A percentile compares a stretch with the other conserved stretches of the same genome.
Conservation (phyloP, 2,888 invertebrate genomes). For the Drosophila subsilvestris region DNA sequence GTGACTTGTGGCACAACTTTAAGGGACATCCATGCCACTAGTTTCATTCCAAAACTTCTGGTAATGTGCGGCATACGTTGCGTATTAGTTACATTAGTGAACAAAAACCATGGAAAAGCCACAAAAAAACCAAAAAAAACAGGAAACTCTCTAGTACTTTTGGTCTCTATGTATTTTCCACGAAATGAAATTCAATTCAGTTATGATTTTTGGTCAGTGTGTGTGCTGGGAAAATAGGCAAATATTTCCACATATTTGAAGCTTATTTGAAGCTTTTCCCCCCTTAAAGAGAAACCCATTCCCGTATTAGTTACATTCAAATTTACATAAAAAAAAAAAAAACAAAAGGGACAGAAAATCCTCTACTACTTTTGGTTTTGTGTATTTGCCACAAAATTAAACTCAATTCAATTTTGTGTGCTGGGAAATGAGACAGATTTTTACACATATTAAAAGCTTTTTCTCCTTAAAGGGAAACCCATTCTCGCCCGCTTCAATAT, state of each 20-base stretch:
- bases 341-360: neutral
- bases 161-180: constrained; percentile 10
- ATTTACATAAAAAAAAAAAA: too few relatives aligned
- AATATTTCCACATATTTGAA: neutral
- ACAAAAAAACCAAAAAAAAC: neutral
- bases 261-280: too few relatives aligned
- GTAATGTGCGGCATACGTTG: constrained; percentile 66
- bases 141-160: neutral
- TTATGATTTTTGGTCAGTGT: constrained; percentile 20
- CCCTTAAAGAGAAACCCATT: constrained; percentile 2
- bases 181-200: constrained; percentile 29
- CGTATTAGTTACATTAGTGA: constrained; percentile 53
- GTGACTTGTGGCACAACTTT: constrained; percentile 40
- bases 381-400: constrained; percentile 16
- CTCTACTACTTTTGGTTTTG: neutral
- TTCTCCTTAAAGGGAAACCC: constrained; percentile 1
- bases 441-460: neutral
- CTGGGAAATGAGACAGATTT: constrained; percentile 10
- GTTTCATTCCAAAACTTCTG: neutral
- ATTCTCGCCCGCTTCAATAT: constrained; percentile 1
- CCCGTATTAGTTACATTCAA: neutral
- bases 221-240: constrained; percentile 12
- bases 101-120: constrained; percentile 11
- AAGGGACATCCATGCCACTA: constrained; percentile 24
- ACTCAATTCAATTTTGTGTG: constrained; percentile 22